Evolutionary conservation across 2,888 invertebrate genomes (phyloP).

Genomic region (Ichneumoninae sp.): DNA sequence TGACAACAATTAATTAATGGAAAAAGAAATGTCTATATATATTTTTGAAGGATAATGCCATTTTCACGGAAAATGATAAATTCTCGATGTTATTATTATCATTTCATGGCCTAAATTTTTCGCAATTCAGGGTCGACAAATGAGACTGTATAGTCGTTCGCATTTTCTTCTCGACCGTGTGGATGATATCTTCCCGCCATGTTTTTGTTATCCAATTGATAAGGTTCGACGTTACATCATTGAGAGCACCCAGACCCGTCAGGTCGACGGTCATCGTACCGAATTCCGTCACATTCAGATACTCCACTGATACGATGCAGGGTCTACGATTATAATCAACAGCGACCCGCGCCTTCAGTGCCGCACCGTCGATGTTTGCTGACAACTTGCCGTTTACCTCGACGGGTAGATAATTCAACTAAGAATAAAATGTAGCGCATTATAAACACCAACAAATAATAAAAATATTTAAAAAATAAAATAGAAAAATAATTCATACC

Average conservation of each 20-base stretch:
- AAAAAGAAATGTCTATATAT: no score
- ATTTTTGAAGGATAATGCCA: no score
- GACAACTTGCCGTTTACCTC: constrained; percentile 63
- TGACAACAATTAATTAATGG: no score
- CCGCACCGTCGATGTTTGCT: constrained; percentile 63
- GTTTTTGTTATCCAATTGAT: constrained; percentile 62
- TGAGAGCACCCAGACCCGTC: constrained; percentile 69
- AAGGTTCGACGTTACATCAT: constrained; percentile 58
- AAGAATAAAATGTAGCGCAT: not conserved
- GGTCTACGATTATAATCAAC: constrained; percentile 69
- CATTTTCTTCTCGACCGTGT: constrained; percentile 54
- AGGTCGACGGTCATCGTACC: constrained; percentile 64
- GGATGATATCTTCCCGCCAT: constrained; percentile 65
- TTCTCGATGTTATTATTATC: not conserved
- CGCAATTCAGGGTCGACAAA: constrained; percentile 68
- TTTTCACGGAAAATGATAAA: no score
- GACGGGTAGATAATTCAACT: constrained; percentile 61
- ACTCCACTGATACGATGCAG: constrained; percentile 64
- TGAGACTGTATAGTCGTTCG: constrained; percentile 14
- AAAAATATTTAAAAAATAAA: not conserved
- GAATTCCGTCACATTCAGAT: constrained; percentile 64
- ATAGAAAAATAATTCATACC: constrained; percentile 62
- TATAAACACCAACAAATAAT: not conserved
- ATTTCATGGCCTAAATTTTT: constrained; percentile 64
- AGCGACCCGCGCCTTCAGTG: constrained; percentile 51